Conservation (phyloP, 1,140 invertebrate species). For the Drosophila funebris region DNA sequence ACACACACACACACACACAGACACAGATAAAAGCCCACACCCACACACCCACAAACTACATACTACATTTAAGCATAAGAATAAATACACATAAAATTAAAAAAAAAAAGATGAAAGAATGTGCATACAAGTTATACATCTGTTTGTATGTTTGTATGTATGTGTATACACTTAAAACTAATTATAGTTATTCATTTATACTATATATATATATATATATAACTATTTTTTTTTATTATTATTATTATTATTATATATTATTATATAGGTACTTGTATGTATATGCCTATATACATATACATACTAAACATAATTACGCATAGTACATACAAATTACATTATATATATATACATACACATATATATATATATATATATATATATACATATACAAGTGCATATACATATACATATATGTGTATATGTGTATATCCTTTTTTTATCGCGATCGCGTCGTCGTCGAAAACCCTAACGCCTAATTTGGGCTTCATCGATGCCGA, state of each 20-base stretch:
- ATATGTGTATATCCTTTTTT: constrained; percentile 31
- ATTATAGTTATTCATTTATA: constrained; percentile 57
- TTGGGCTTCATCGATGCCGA: constrained; percentile 58
- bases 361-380: constrained; percentile 2
- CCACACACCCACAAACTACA: constrained; percentile 12
- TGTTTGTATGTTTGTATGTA: constrained; percentile 44
- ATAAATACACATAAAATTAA: constrained; percentile 34
- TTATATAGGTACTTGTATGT: constrained; percentile 41
- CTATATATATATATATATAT: constrained; percentile 20
- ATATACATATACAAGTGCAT: constrained; percentile 22
- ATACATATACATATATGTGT: constrained; percentile 16
- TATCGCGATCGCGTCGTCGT: constrained; percentile 35
- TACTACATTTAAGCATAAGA: constrained; percentile 32
- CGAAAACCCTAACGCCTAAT: constrained; percentile 44
- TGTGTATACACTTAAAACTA: constrained; percentile 46
- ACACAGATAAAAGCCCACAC: no score
- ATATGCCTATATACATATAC: constrained; percentile 39
- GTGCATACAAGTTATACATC: constrained; percentile 37
- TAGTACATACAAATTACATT: constrained; percentile 48
- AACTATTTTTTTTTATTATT: constrained; percentile 35
- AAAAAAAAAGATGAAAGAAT: background rate
- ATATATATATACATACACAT: background rate
- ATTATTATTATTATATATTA: constrained; percentile 31
- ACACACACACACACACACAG: constrained; percentile 18
- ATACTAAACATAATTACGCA: constrained; percentile 72